Conservation (phyloP, 2,797 vertebrate species). For the Gephyroberyx darwinii region DNA sequence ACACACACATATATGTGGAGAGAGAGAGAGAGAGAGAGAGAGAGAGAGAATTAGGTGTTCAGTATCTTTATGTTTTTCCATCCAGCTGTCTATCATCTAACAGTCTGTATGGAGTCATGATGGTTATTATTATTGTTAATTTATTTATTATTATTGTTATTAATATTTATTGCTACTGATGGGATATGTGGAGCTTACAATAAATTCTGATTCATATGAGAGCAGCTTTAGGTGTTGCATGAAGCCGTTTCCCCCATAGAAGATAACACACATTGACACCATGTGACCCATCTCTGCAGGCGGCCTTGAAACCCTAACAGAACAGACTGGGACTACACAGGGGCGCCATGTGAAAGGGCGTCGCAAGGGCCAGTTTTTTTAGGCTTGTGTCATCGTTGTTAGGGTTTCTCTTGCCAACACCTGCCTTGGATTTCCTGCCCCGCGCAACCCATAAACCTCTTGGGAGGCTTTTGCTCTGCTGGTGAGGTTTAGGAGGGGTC, state of each 20-base stretch:
- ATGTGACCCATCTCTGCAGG: slow-evolving; percentile 30
- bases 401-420: slow-evolving; percentile 56
- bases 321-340: slow-evolving; percentile 32
- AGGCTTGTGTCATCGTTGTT: slow-evolving; percentile 65
- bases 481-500: not conserved
- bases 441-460: slow-evolving; percentile 44
- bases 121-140: slow-evolving; percentile 15
- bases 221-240: too few species aligned
- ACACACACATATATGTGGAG: not conserved
- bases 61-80: slow-evolving; percentile 9
- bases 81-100: slow-evolving; percentile 80
- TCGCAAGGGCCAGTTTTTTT: slow-evolving; percentile 28
- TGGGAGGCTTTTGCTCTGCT: slow-evolving; percentile 32
- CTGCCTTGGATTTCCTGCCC: slow-evolving; percentile 62
- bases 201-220: too few species aligned
- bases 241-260: not conserved
- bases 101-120: slow-evolving; percentile 80
- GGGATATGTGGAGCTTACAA: too few species aligned
- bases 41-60: slow-evolving; percentile 22
- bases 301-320: slow-evolving; percentile 41
- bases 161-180: slow-evolving; percentile 9
- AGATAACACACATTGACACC: slow-evolving; percentile 28
- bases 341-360: slow-evolving; percentile 36
- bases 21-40: not conserved
- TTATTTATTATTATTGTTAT: too few species aligned